Evolutionary conservation across 2,113 vertebrate species (phyloP).

Genomic region (Sylvia atricapilla): DNA sequence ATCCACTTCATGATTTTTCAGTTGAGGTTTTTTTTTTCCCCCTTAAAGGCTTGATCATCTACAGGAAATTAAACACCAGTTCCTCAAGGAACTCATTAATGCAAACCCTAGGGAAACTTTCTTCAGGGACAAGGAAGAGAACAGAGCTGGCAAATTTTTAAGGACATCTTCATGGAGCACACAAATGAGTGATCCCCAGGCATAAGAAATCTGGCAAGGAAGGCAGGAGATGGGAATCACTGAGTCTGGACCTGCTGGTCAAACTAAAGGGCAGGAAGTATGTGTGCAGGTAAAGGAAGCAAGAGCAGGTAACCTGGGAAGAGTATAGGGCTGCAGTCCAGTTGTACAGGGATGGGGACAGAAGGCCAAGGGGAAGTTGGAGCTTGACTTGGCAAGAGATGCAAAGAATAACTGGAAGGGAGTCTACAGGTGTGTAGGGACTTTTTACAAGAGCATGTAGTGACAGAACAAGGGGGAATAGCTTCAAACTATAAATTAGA

Average conservation of each 20-base stretch:
- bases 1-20: background rate
- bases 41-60: background rate
- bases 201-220: background rate
- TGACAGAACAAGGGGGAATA: background rate
- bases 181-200: background rate
- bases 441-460: background rate
- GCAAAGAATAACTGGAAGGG: background rate
- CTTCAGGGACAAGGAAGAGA: background rate
- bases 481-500: background rate
- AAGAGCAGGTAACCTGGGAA: background rate
- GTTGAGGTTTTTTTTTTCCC: background rate
- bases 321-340: background rate
- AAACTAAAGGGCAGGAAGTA: background rate
- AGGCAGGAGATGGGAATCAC: background rate
- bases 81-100: background rate
- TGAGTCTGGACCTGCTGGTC: background rate
- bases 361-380: background rate
- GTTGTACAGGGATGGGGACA: background rate
- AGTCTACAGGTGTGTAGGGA: background rate
- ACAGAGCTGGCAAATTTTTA: background rate
- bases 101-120: background rate
- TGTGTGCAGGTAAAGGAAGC: background rate
- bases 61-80: background rate
- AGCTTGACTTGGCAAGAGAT: background rate
- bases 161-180: background rate